These are phyloP conservation scores for Microcebus tavaratra DNA, from an alignment of 2,113 vertebrate species.

Conservation along the genomic window DNA sequence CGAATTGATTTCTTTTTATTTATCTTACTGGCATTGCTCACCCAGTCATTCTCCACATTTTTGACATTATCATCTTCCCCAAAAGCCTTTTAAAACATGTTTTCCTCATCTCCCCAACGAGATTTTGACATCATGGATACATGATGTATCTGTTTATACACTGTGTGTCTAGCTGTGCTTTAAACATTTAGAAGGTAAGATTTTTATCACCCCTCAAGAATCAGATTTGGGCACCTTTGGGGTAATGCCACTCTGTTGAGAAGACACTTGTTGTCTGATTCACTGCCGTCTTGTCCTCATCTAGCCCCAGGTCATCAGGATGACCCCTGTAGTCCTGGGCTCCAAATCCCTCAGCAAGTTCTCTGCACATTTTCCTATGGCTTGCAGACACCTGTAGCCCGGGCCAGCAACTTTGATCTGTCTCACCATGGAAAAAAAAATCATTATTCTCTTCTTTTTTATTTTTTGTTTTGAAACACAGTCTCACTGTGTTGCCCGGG, in stretches of 20 bases:
- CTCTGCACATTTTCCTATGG: fast-evolving
- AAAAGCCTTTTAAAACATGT: neutral
- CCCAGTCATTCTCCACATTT: neutral
- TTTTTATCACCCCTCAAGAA: neutral
- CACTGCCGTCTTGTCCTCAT: neutral
- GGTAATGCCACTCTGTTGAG: neutral
- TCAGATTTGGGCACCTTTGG: neutral
- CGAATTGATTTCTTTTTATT: neutral
- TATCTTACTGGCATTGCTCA: neutral
- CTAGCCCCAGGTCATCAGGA: neutral
- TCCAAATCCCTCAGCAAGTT: neutral
- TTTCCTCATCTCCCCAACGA: neutral
- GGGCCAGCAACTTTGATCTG: too few relatives aligned
- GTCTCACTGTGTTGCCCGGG: too few relatives aligned
- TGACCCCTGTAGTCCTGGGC: too few relatives aligned
- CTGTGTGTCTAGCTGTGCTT: neutral
- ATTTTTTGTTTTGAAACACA: too few relatives aligned
- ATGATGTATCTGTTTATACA: neutral
- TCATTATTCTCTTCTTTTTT: neutral
- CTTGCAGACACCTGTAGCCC: neutral
- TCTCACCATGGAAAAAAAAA: neutral
- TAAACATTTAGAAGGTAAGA: too few relatives aligned
- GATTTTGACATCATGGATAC: neutral
- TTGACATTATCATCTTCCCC: neutral
- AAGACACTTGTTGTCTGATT: neutral